Percentiles rank a stretch among this genome's conserved stretches.
Evolutionary conservation across 2,113 vertebrate genomes (phyloP).

Genomic region (Nansenia antarctica): DNA sequence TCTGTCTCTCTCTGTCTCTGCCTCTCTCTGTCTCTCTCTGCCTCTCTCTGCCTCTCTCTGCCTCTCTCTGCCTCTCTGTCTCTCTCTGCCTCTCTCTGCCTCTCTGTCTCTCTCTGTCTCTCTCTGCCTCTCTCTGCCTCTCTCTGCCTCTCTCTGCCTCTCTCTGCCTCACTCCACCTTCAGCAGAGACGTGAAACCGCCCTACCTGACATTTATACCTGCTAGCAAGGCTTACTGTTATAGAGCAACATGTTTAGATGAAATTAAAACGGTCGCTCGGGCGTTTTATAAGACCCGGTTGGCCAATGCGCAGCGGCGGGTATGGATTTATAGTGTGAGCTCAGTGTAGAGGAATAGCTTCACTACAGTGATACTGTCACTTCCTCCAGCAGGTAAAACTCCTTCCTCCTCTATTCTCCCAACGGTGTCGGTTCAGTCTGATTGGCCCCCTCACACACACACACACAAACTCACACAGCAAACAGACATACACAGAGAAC

Average conservation of each 20-base stretch:
- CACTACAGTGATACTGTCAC: slow-evolving; percentile 69
- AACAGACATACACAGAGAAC: no score
- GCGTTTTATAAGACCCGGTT: slow-evolving; percentile 63
- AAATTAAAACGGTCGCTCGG: slow-evolving; percentile 57
- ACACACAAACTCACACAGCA: no score
- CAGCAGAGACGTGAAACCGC: neutral
- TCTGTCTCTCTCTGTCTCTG: no score
- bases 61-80: no score
- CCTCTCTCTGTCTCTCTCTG: no score
- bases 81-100: no score
- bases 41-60: no score
- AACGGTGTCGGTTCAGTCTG: slow-evolving; percentile 71
- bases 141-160: no score
- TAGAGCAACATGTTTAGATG: slow-evolving; percentile 55
- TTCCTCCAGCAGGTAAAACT: slow-evolving; percentile 67
- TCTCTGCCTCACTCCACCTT: no score
- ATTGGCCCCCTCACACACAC: slow-evolving; percentile 74
- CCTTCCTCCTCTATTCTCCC: slow-evolving; percentile 71
- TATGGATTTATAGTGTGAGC: slow-evolving; percentile 67
- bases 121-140: no score
- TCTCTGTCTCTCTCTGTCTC: no score
- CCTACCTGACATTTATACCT: slow-evolving; percentile 39
- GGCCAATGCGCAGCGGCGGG: slow-evolving; percentile 47
- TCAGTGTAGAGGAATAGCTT: slow-evolving; percentile 56
- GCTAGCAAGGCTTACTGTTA: slow-evolving; percentile 36